Percentiles rank a stretch among this genome's conserved stretches.
Conservation (phyloP, 2,797 vertebrate genomes). For the Hapalemur alaotrensis region DNA sequence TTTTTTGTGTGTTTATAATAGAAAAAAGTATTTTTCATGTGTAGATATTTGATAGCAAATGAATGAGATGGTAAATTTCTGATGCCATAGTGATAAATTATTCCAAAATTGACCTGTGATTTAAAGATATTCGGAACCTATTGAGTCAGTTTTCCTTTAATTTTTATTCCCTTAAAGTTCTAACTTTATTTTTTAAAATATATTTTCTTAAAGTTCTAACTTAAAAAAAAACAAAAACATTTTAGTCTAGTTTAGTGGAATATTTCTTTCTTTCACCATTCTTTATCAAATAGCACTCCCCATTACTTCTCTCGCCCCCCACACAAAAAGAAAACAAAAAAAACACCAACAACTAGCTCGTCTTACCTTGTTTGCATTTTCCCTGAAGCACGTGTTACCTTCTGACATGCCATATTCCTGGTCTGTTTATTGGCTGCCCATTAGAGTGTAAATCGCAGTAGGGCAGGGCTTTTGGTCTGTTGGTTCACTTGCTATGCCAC, state of each 20-base stretch:
- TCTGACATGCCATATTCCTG: neutral
- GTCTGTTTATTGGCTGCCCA: neutral
- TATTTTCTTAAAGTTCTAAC: neutral
- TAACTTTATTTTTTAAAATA: neutral
- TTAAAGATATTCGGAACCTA: neutral
- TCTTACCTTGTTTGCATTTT: neutral
- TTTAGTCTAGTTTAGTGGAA: neutral
- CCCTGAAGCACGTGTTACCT: neutral
- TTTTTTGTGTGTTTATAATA: neutral
- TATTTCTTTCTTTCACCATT: neutral
- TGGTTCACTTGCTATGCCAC: neutral
- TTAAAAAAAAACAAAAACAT: neutral
- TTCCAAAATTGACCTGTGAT: neutral
- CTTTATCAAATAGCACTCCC: neutral
- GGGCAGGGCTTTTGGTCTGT: neutral
- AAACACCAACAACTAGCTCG: neutral
- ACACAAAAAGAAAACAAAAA: too few species aligned
- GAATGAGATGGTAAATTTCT: neutral
- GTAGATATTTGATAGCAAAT: neutral
- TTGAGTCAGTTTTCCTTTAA: neutral
- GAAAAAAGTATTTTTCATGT: neutral
- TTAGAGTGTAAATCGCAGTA: too few species aligned
- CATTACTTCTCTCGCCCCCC: rapidly evolving
- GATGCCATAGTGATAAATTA: neutral
- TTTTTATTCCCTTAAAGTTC: neutral